These are phyloP conservation scores for Barnardius zonarius DNA, from an alignment of 2,113 vertebrate genomes.

Conservation along the genomic window DNA sequence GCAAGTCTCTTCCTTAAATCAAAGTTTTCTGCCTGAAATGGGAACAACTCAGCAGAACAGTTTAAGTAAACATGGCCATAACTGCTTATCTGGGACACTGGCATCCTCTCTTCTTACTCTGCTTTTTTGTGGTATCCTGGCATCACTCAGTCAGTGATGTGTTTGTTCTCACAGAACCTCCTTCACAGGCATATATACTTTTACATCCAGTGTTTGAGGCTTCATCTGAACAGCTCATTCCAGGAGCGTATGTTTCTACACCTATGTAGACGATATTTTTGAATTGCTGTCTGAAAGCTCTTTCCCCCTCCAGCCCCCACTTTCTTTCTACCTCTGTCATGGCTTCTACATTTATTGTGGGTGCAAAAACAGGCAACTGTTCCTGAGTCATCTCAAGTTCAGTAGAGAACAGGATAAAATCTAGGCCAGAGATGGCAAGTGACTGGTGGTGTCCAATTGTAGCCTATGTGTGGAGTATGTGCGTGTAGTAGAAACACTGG, in stretches of 20 bases:
- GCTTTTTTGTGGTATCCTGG: conserved; percentile 11
- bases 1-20: conserved; percentile 71
- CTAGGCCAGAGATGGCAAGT: neutral
- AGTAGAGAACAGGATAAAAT: neutral
- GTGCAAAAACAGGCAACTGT: neutral
- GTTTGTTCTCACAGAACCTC: conserved; percentile 14
- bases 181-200: neutral
- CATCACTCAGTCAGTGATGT: neutral
- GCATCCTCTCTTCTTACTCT: conserved; percentile 15
- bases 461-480: neutral
- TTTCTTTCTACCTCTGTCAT: neutral
- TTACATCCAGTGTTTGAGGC: neutral
- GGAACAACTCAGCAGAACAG: conserved; percentile 69
- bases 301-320: neutral
- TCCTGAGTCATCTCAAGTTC: neutral
- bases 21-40: conserved; percentile 69
- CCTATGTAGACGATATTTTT: neutral
- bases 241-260: neutral
- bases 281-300: neutral
- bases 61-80: conserved; percentile 65
- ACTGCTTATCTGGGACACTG: conserved; percentile 42
- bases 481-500: neutral
- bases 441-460: neutral
- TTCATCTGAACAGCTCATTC: neutral
- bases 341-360: neutral